These are phyloP conservation scores for Biston betularia DNA, from an alignment of 2,888 invertebrate species.

Conservation along the genomic window DNA sequence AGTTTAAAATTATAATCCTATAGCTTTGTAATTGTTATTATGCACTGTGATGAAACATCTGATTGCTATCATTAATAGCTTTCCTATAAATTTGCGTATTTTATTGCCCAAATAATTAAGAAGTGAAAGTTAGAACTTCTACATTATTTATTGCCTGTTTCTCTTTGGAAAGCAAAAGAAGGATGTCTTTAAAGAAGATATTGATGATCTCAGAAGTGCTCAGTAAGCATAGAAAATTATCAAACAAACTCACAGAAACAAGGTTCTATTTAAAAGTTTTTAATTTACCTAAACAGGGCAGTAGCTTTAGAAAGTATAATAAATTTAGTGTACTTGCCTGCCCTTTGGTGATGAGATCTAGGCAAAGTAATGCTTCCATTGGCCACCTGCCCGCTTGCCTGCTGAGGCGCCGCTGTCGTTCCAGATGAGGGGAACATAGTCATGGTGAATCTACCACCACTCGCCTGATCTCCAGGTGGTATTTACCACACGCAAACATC, in stretches of 20 bases:
- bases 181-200: neutral
- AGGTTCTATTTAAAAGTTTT: neutral
- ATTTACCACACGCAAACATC: constrained; percentile 76
- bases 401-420: constrained; percentile 80
- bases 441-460: constrained; percentile 65
- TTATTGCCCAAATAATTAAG: neutral
- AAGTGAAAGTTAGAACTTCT: constrained; percentile 9
- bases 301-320: neutral
- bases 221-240: neutral
- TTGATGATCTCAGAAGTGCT: neutral
- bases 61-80: no score
- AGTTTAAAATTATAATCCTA: no score
- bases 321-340: constrained; percentile 60
- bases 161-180: neutral
- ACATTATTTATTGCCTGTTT: neutral
- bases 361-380: constrained; percentile 82
- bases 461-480: constrained; percentile 78
- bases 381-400: constrained; percentile 76
- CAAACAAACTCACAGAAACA: neutral
- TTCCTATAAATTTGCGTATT: no score
- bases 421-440: constrained; percentile 79
- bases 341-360: constrained; percentile 81
- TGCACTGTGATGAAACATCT: no score
- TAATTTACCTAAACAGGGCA: neutral
- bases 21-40: no score